Percentiles rank a stretch among this genome's conserved stretches.
These are phyloP conservation scores for Eciton burchellii DNA, from an alignment of 1,140 invertebrate genomes.

Conservation along the genomic window DNA sequence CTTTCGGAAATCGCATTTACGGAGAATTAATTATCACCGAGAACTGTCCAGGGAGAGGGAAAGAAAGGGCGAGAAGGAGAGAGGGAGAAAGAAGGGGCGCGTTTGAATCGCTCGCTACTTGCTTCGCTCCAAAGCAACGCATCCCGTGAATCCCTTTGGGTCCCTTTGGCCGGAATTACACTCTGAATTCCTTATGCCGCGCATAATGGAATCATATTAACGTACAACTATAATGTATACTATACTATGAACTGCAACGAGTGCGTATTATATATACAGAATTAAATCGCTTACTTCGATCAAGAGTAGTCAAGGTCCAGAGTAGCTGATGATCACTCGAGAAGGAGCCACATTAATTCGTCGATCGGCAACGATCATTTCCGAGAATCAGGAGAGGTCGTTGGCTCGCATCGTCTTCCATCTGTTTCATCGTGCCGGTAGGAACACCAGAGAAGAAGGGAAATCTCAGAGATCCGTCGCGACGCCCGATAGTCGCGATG, in stretches of 20 bases:
- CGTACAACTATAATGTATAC: too few relatives aligned
- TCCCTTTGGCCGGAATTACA: slow-evolving; percentile 15
- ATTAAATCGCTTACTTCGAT: too few relatives aligned
- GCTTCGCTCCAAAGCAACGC: not conserved
- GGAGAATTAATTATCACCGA: slow-evolving; percentile 48
- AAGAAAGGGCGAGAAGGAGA: not conserved
- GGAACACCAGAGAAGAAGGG: not conserved
- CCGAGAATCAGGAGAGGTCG: too few relatives aligned
- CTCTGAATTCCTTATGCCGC: not conserved
- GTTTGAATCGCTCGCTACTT: slow-evolving; percentile 35
- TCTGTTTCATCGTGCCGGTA: too few relatives aligned
- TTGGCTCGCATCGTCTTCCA: too few relatives aligned
- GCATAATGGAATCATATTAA: slow-evolving; percentile 9
- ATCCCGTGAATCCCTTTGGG: not conserved
- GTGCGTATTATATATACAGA: too few relatives aligned
- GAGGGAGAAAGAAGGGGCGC: not conserved
- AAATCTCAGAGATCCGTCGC: slow-evolving; percentile 26
- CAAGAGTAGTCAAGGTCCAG: too few relatives aligned
- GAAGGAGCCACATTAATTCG: too few relatives aligned
- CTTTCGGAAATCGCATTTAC: slow-evolving; percentile 58
- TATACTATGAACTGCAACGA: too few relatives aligned
- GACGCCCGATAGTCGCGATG: slow-evolving; percentile 16
- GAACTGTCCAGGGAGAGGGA: not conserved
- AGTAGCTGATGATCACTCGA: too few relatives aligned
- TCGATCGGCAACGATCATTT: too few relatives aligned